Conservation (phyloP, 2,113 vertebrate genomes). For the Sigmodon hispidus region DNA sequence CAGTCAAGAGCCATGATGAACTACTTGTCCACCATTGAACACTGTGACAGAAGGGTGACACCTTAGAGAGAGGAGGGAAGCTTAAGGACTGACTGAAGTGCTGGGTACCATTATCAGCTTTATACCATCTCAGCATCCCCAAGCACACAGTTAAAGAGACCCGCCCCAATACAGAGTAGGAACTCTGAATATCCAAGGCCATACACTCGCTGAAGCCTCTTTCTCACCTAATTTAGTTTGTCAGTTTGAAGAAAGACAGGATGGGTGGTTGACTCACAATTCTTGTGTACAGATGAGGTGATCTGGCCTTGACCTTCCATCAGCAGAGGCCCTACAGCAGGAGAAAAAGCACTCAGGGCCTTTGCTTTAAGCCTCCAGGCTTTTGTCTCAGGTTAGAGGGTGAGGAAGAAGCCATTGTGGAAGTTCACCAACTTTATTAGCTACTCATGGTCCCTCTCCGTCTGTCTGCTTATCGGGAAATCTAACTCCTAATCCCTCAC, state of each 20-base stretch:
- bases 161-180: not conserved
- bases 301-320: not conserved
- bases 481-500: not conserved
- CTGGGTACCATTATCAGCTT: not conserved
- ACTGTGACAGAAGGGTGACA: not conserved
- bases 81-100: not conserved
- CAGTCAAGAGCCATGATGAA: not conserved
- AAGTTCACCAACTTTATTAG: not conserved
- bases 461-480: not conserved
- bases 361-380: not conserved
- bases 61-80: not conserved
- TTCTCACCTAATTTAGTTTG: not conserved
- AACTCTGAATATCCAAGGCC: not conserved
- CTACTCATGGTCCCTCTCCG: not conserved
- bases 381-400: not conserved
- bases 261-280: not conserved
- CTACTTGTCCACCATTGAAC: not conserved
- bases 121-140: not conserved
- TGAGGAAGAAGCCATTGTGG: not conserved
- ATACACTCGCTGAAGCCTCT: not conserved
- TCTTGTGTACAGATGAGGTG: not conserved
- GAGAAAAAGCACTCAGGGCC: not conserved
- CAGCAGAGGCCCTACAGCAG: not conserved
- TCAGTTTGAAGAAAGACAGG: not conserved
- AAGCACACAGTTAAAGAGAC: not conserved